Conservation (phyloP, 2,888 invertebrate genomes). For the Catocala fraxini region DNA sequence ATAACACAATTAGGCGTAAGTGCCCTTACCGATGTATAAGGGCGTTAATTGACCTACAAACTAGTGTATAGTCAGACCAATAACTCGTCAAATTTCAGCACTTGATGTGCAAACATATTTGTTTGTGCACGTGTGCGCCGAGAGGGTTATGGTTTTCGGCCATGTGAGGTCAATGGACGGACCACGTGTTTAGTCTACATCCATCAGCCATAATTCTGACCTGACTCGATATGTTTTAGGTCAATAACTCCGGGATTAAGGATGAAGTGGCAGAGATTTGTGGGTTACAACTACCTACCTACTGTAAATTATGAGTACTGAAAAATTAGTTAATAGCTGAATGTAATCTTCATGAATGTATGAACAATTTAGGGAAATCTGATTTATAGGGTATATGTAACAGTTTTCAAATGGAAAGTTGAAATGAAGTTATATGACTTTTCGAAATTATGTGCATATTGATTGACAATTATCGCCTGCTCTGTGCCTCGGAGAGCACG, state of each 20-base stretch:
- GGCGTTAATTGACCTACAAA: constrained; percentile 51
- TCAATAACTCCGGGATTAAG: constrained; percentile 38
- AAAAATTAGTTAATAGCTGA: too few species aligned
- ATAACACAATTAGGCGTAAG: constrained; percentile 26
- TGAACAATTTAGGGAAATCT: too few species aligned
- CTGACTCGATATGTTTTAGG: constrained; percentile 44
- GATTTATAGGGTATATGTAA: too few species aligned
- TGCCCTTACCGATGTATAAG: constrained; percentile 45
- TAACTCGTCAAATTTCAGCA: constrained; percentile 31
- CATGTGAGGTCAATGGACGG: constrained; percentile 66
- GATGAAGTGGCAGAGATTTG: constrained; percentile 4
- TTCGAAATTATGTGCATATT: too few species aligned
- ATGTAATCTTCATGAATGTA: too few species aligned
- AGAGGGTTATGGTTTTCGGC: constrained; percentile 68
- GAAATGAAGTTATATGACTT: too few species aligned
- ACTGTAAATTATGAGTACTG: too few species aligned
- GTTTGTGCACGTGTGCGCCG: constrained; percentile 55
- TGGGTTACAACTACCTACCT: not conserved
- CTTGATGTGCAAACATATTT: constrained; percentile 62
- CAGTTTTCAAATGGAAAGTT: too few species aligned
- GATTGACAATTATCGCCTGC: too few species aligned
- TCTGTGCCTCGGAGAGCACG: too few species aligned
- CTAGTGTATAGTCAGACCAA: constrained; percentile 33
- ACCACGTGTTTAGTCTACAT: constrained; percentile 62
- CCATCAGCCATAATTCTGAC: constrained; percentile 65